Percentiles rank a stretch among this genome's conserved stretches.
Conservation (phyloP, 2,888 invertebrate genomes). For the Augochlorella aurata region DNA sequence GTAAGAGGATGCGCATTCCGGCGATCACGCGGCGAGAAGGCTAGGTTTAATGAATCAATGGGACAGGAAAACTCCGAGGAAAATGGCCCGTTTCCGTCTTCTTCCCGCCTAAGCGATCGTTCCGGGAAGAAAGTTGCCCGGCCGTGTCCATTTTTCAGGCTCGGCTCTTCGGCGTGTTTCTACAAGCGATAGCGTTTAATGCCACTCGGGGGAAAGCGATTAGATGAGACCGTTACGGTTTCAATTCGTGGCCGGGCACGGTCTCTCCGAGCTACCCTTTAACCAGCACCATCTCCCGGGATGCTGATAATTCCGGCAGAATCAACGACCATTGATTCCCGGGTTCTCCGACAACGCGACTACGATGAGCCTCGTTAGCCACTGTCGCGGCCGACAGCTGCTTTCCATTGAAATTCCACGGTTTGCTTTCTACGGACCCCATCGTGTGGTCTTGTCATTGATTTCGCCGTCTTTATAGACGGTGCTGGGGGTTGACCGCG, state of each 20-base stretch:
- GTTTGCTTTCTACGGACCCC: background rate
- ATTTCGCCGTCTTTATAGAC: background rate
- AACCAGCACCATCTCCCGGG: slow-evolving; percentile 32
- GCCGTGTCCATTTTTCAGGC: slow-evolving; percentile 27
- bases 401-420: slow-evolving; percentile 28
- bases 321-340: slow-evolving; percentile 57
- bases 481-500: background rate
- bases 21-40: background rate
- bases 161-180: slow-evolving; percentile 21
- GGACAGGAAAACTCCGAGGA: background rate
- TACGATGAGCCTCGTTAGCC: slow-evolving; percentile 39
- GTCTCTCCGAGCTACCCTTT: background rate
- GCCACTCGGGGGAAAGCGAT: slow-evolving; percentile 46
- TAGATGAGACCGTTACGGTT: slow-evolving; percentile 47
- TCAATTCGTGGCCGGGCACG: slow-evolving; percentile 34
- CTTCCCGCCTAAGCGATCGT: slow-evolving; percentile 2
- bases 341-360: slow-evolving; percentile 36
- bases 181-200: slow-evolving; percentile 40
- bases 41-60: background rate
- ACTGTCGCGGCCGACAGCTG: slow-evolving; percentile 25
- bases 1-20: no score
- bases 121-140: slow-evolving; percentile 9
- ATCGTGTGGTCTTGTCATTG: background rate
- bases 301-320: slow-evolving; percentile 55
- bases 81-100: background rate